These are phyloP conservation scores for Pseudachorutes palmiensis DNA, from an alignment of 1,140 invertebrate genomes.

Conservation along the genomic window DNA sequence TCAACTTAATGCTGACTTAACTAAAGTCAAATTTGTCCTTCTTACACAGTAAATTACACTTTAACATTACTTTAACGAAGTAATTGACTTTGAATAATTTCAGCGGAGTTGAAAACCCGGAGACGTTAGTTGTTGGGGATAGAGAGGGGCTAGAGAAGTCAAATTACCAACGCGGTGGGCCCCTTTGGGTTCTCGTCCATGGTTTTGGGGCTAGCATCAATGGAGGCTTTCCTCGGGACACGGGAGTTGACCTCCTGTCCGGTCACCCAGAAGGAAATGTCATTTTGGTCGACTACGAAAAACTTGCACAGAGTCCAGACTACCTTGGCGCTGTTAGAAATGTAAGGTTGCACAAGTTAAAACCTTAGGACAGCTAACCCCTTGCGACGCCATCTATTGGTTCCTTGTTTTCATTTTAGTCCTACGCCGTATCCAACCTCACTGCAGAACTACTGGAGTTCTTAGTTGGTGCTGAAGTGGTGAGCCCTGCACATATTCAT, in stretches of 20 bases:
- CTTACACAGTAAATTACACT: too few species aligned
- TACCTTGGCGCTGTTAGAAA: neutral
- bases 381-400: too few species aligned
- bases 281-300: neutral
- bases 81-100: too few species aligned
- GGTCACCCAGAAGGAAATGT: neutral
- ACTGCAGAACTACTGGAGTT: neutral
- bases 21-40: too few species aligned
- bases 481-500: slow-evolving; percentile 48
- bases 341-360: neutral
- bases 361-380: neutral
- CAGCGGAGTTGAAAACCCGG: neutral
- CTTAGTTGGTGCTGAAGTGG: slow-evolving; percentile 8
- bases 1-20: too few species aligned
- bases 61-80: too few species aligned
- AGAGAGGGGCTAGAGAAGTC: neutral
- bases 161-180: neutral
- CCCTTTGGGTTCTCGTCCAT: neutral
- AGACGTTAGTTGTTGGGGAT: neutral
- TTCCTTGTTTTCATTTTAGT: neutral
- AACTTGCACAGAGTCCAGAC: neutral
- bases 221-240: neutral
- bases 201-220: neutral
- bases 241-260: neutral
- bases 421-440: neutral